Percentiles rank a stretch among this genome's conserved stretches.
phyloP scores from a whole-genome alignment of 2,113 vertebrate genomes.

The Jaculus jaculus region DNA sequence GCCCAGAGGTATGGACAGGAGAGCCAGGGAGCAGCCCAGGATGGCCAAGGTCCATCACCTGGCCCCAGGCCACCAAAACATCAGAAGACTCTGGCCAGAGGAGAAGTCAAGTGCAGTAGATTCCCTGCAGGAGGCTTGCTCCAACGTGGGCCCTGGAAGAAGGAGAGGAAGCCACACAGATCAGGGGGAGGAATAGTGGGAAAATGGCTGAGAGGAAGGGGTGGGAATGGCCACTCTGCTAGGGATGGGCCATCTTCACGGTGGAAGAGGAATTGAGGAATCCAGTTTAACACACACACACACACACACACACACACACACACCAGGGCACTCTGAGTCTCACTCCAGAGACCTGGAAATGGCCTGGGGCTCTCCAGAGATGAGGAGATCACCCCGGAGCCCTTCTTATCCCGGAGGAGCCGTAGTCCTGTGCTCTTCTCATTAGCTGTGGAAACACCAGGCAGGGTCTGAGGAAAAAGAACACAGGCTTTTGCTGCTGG shows the following conservation, averaged over 20 bases:
- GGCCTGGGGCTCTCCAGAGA: not conserved
- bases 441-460: not conserved
- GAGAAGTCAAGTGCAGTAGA: fast-evolving
- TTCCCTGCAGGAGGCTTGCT: not conserved
- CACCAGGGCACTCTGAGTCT: not conserved
- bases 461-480: not conserved
- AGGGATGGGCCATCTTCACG: not conserved
- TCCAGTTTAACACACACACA: not conserved
- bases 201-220: not conserved
- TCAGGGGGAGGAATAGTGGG: not conserved
- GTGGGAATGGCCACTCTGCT: not conserved
- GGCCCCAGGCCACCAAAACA: not conserved
- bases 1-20: not conserved
- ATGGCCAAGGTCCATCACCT: not conserved
- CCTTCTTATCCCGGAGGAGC: not conserved
- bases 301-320: no score
- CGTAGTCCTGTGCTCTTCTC: not conserved
- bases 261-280: not conserved
- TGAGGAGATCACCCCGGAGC: not conserved
- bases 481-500: constrained; percentile 7
- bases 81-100: not conserved
- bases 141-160: not conserved
- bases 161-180: not conserved
- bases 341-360: not conserved
- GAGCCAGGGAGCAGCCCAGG: not conserved